Base-by-base conservation (phyloP, 2,888 invertebrate species). In the Imbricaverruca yamaguchii region DNA sequence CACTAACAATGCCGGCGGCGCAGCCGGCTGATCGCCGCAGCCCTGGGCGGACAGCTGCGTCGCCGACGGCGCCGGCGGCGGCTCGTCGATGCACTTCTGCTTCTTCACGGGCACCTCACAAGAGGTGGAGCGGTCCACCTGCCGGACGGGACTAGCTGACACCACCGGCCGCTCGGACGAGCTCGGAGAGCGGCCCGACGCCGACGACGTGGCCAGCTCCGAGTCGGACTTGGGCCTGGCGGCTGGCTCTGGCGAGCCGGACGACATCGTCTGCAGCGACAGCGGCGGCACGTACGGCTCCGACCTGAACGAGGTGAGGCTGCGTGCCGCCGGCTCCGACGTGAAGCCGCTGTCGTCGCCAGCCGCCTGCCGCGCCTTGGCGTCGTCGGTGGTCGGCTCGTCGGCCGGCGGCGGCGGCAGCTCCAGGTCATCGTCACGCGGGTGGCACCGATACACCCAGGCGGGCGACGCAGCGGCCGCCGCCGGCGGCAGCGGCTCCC, bases 231-330 rank as follows among this genome's bases (percentile, higher is more conserved):
- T 67, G 12, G 67, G 67, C 12, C 67, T 23, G n/a, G 25, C 67
- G 67, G 67, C 23, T 25, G 67, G 12, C 25, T 67, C 67, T 12
- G 67, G 11, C 25, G 67, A 10, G 67, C n/a, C n/a, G 67, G 67
- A 6, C 61, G 61, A 61, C 25, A 25, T 13, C 65, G 23, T n/a
- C 65, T n/a, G 65, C 65, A 65, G 65, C 65, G 65, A 23, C 65
- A 67, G 67, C 67, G 67, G 67, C 25, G 67, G 67, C 67, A 67
- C 67, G 25, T 67, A 67, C 25, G 67, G 23, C 25, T n/a, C 67
- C 39, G 25, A 25, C 25, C 15, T 9, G 61, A 39, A 39, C 61
- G 61, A 18, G 18, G 61, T 13, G n/a, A 23, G 65, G 23, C 65
- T 23, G n/a, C 65, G 65, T 25, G 67, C n/a, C 67, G 67, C n/a